Percentiles rank a stretch among this genome's conserved stretches.
These are phyloP conservation scores for Saccopteryx leptura DNA, from an alignment of 2,113 vertebrate species.

Conservation along the genomic window DNA sequence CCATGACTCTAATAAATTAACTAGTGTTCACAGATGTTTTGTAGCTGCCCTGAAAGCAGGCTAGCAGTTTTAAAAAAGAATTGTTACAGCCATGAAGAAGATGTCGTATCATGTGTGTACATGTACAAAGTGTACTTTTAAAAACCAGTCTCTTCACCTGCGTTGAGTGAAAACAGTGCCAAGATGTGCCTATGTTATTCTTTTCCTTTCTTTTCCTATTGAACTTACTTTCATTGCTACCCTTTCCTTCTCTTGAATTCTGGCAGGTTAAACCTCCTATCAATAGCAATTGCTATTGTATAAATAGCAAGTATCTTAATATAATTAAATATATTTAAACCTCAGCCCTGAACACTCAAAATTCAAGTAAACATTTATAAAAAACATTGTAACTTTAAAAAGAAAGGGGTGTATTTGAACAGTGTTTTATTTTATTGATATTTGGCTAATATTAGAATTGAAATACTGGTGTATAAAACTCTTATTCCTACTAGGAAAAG, in stretches of 20 bases:
- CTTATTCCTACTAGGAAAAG: not conserved
- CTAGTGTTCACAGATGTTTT: constrained; percentile 56
- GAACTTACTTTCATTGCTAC: not conserved
- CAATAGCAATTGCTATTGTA: constrained; percentile 12
- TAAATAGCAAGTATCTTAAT: constrained; percentile 46
- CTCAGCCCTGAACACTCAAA: not conserved
- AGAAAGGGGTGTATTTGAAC: not conserved
- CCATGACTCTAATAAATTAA: constrained; percentile 61
- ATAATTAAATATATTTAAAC: constrained; percentile 52
- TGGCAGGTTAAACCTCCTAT: constrained; percentile 36
- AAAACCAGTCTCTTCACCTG: constrained; percentile 19
- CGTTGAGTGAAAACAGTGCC: not conserved
- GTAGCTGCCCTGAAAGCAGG: constrained; percentile 70
- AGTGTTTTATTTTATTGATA: constrained; percentile 34
- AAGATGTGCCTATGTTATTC: not conserved
- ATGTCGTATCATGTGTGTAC: not conserved
- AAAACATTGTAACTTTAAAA: constrained; percentile 43
- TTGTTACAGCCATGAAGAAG: constrained; percentile 46
- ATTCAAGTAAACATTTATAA: constrained; percentile 57
- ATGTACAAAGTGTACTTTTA: not conserved
- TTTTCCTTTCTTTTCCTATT: not conserved
- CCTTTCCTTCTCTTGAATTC: constrained; percentile 44
- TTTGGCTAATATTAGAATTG: constrained; percentile 10
- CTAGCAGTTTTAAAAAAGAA: constrained; percentile 51
- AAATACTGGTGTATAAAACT: not conserved